Percentiles rank a stretch among this genome's conserved stretches.
These are phyloP conservation scores for Phasia obesa DNA, from an alignment of 2,888 invertebrate species.

Conservation along the genomic window DNA sequence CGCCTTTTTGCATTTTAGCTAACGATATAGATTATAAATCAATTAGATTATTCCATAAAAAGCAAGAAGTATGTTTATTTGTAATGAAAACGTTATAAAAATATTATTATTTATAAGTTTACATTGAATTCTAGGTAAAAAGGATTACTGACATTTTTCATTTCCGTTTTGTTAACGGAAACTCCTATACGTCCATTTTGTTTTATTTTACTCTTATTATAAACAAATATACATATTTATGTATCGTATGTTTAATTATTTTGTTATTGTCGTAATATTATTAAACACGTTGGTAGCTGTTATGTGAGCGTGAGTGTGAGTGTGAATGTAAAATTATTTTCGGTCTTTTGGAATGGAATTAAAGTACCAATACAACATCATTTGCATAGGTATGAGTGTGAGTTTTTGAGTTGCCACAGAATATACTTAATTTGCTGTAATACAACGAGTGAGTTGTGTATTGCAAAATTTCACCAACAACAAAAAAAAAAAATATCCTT, in stretches of 20 bases:
- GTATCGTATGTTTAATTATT: slow-evolving; percentile 32
- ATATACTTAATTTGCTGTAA: slow-evolving; percentile 58
- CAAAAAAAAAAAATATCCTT: no score
- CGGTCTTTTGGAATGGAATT: slow-evolving; percentile 42
- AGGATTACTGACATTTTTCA: not conserved
- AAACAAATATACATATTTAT: slow-evolving; percentile 1
- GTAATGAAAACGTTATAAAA: no score
- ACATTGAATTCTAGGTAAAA: not conserved
- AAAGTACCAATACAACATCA: slow-evolving; percentile 6
- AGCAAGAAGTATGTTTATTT: no score
- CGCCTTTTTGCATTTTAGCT: no score
- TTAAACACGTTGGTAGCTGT: slow-evolving; percentile 29
- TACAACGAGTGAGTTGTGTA: slow-evolving; percentile 50
- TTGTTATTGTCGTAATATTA: slow-evolving; percentile 48
- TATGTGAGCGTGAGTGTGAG: slow-evolving; percentile 9
- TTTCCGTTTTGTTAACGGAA: slow-evolving; percentile 31
- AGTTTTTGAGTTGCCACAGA: slow-evolving; percentile 28
- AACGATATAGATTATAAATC: no score
- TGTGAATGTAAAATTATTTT: slow-evolving; percentile 30
- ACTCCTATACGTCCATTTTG: slow-evolving; percentile 24
- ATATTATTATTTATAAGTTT: not conserved
- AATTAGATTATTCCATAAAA: no score
- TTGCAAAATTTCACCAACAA: slow-evolving; percentile 60
- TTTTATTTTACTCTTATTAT: slow-evolving; percentile 15
- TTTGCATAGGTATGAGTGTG: not conserved